Evolutionary conservation across 2,888 invertebrate species (phyloP).

Genomic region (Athalia circularis): DNA sequence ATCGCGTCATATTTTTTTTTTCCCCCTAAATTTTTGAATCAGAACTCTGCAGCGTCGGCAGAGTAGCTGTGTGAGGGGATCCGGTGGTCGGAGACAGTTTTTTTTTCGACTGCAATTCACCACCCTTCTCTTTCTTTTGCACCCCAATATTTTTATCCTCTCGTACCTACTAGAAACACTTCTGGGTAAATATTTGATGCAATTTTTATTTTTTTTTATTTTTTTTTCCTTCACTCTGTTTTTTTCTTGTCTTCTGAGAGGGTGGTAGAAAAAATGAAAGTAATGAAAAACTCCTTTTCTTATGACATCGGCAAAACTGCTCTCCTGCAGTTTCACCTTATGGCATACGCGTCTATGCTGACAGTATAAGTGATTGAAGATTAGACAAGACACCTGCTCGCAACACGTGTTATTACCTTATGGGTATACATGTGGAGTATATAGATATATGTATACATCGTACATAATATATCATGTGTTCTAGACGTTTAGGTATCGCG

Average conservation of each 20-base stretch:
- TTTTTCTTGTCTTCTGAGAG: neutral
- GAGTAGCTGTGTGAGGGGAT: too few species aligned
- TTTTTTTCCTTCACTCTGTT: too few species aligned
- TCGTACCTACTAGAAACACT: neutral
- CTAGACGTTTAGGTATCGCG: neutral
- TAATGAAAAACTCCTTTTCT: constrained; percentile 4
- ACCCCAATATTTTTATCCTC: neutral
- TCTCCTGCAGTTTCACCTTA: neutral
- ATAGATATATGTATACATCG: neutral
- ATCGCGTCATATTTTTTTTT: too few species aligned
- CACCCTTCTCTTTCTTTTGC: neutral
- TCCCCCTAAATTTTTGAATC: too few species aligned
- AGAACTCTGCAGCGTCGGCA: too few species aligned
- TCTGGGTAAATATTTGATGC: constrained; percentile 42
- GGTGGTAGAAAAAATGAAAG: neutral
- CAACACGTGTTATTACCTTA: constrained; percentile 27
- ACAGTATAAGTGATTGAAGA: constrained; percentile 45
- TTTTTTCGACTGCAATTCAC: constrained; percentile 11
- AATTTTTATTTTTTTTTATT: constrained; percentile 23
- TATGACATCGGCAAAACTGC: constrained; percentile 13
- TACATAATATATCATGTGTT: neutral
- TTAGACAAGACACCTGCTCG: constrained; percentile 42
- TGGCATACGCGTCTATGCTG: neutral
- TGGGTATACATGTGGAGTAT: neutral
- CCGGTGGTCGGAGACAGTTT: too few species aligned